Conservation (phyloP, 2,797 vertebrate genomes). For the Knipowitschia caucasica region DNA sequence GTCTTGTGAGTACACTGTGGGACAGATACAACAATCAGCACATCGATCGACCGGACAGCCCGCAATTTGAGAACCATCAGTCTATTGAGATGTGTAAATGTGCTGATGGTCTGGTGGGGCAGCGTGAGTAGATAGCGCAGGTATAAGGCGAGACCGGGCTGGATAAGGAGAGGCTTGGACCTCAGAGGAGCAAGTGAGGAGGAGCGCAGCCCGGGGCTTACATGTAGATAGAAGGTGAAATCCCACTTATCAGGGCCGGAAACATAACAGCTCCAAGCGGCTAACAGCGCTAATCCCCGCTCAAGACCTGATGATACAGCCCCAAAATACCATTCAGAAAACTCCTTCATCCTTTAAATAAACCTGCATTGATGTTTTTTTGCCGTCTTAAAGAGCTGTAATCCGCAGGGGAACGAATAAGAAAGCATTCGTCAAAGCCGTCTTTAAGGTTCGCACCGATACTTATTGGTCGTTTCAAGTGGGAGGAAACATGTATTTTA, state of each 20-base stretch:
- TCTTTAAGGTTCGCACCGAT: slow-evolving; percentile 73
- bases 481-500: slow-evolving; percentile 63
- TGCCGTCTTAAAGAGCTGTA: slow-evolving; percentile 73
- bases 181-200: slow-evolving; percentile 67
- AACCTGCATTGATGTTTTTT: slow-evolving; percentile 77
- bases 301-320: slow-evolving; percentile 74
- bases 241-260: slow-evolving; percentile 77
- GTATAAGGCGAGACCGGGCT: slow-evolving; percentile 41
- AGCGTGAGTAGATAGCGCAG: slow-evolving; percentile 39
- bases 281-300: slow-evolving; percentile 75
- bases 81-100: slow-evolving; percentile 28
- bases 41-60: not conserved
- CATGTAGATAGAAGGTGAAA: slow-evolving; percentile 76
- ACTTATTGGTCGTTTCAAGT: slow-evolving; percentile 69
- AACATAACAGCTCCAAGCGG: slow-evolving; percentile 73
- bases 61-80: not conserved
- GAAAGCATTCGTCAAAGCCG: slow-evolving; percentile 68
- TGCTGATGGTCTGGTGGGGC: slow-evolving; percentile 11
- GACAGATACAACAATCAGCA: not conserved
- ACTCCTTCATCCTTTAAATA: slow-evolving; percentile 79
- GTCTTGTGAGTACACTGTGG: no score
- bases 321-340: slow-evolving; percentile 75
- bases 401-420: slow-evolving; percentile 63
- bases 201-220: slow-evolving; percentile 73
- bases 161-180: slow-evolving; percentile 63